A percentile compares a stretch with the other conserved stretches of the same genome.
Evolutionary conservation across 2,888 invertebrate genomes (phyloP).

Genomic region (Pecten maximus): DNA sequence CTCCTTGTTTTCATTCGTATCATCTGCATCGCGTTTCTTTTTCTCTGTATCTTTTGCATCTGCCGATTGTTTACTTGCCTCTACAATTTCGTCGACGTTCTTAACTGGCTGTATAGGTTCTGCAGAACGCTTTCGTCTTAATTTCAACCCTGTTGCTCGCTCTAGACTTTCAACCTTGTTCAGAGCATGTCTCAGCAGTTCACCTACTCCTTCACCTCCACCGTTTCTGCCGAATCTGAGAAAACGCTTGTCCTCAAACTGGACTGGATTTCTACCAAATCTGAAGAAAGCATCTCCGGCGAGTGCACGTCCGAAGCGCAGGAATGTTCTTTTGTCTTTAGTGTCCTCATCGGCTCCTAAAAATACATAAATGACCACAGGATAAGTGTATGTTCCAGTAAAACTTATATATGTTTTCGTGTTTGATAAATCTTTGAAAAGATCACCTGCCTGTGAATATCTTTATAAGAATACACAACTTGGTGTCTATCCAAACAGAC

Average conservation of each 20-base stretch:
- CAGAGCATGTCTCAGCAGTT: slow-evolving; percentile 61
- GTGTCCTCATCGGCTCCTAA: slow-evolving; percentile 54
- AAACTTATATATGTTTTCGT: too few relatives aligned
- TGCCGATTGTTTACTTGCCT: slow-evolving; percentile 47
- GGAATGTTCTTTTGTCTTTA: slow-evolving; percentile 67
- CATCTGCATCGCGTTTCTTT: slow-evolving; percentile 60
- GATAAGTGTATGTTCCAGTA: too few relatives aligned
- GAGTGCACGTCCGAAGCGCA: slow-evolving; percentile 69
- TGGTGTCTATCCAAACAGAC: too few relatives aligned
- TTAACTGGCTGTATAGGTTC: slow-evolving; percentile 52
- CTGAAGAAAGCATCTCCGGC: slow-evolving; percentile 70
- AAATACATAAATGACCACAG: slow-evolving; percentile 43
- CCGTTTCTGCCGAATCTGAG: slow-evolving; percentile 70
- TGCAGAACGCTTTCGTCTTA: slow-evolving; percentile 64
- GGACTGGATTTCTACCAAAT: slow-evolving; percentile 62
- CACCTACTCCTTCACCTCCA: slow-evolving; percentile 56
- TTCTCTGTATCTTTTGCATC: slow-evolving; percentile 57
- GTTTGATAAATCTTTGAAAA: too few relatives aligned
- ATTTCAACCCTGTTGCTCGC: slow-evolving; percentile 58
- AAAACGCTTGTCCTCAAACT: slow-evolving; percentile 72
- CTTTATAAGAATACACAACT: too few relatives aligned
- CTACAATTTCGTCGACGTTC: slow-evolving; percentile 48
- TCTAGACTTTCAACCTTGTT: slow-evolving; percentile 61
- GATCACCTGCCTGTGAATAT: too few relatives aligned
- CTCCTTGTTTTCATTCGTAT: slow-evolving; percentile 43